phyloP scores from a whole-genome alignment of 2,888 invertebrate genomes.

The Myopa testacea region DNA sequence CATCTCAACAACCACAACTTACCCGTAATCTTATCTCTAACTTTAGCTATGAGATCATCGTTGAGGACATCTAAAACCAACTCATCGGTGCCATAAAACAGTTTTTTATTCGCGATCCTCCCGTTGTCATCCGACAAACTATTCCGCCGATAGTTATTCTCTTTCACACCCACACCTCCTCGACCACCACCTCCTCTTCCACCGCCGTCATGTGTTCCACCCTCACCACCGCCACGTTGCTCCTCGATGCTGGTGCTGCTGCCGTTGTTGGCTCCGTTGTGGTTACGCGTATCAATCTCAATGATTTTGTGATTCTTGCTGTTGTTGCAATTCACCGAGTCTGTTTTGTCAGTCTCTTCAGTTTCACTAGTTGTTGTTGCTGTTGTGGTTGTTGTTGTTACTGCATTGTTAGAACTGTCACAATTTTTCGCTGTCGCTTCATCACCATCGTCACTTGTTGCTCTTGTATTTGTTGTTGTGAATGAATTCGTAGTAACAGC shows the following conservation, averaged over 20 bases:
- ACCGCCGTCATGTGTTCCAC: slow-evolving; percentile 47
- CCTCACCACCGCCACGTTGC: slow-evolving; percentile 58
- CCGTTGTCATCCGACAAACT: slow-evolving; percentile 29
- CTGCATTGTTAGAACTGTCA: slow-evolving; percentile 46
- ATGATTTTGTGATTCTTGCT: slow-evolving; percentile 57
- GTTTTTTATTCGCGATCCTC: slow-evolving; percentile 30
- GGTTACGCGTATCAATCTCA: slow-evolving; percentile 64
- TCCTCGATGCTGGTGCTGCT: slow-evolving; percentile 50
- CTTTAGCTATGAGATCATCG: slow-evolving; percentile 75
- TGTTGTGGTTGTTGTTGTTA: slow-evolving; percentile 48
- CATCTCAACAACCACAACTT: slow-evolving; percentile 20
- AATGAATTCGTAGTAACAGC: slow-evolving; percentile 41
- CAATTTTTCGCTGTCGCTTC: slow-evolving; percentile 35
- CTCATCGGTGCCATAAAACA: slow-evolving; percentile 61
- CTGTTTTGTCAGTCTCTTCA: slow-evolving; percentile 64
- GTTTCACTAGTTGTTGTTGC: slow-evolving; percentile 53
- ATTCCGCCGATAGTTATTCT: slow-evolving; percentile 46
- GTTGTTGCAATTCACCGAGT: slow-evolving; percentile 55
- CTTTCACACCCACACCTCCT: slow-evolving; percentile 45
- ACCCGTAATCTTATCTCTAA: slow-evolving; percentile 73
- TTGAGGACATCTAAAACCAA: slow-evolving; percentile 78
- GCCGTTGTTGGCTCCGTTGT: slow-evolving; percentile 58
- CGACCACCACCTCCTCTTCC: slow-evolving; percentile 42
- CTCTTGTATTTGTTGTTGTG: slow-evolving; percentile 48
- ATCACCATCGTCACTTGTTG: neutral